Evolutionary conservation across 2,888 invertebrate genomes (phyloP), one percentile per base, ranked within the genome.

Genomic region (Drosophila anomelani): DNA sequence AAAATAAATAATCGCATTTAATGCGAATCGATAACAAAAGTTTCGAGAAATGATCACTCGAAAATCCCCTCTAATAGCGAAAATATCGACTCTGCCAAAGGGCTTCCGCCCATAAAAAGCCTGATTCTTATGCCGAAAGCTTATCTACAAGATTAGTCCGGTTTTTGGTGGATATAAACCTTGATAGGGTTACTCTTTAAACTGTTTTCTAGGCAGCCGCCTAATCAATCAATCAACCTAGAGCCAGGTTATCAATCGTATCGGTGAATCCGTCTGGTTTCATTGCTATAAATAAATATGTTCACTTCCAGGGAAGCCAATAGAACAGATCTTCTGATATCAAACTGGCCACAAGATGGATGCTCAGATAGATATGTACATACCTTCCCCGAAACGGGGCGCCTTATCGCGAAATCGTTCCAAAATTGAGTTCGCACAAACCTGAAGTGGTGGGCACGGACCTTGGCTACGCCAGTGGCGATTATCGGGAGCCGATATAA

Each of bases 401-500:
- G 13, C 32, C 32, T 49, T 49, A 49, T 49, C 49, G 9, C 4
- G 3, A 13, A 13, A 13, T 20, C 32, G 17, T 8, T 17, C 10
- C 43, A 20, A 6, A 6, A 20, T 13, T 7, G 20, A 20, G 20
- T 20, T 20, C 20, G 15, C 12, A 3, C n/a, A 13, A 13, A 32
- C 17, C 53, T 53, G 34, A 53, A 36, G 53, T 10, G 36, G 20
- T 13, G 6, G 4, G 6, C 8, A 20, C 2, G 23, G 32, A 23
- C 57, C 47, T 57, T 57, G 12, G n/a, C 32, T 32, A 23, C n/a
- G 20, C 32, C n/a, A 15, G 20, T 9, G 13, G 3, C 6, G 58
- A 49, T 58, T 49, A 58, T 23, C 49, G 23, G 49, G 17, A 36
- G 23, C 32, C 34, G n/a, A 2, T 58, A 20, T 29, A 53, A 53